A percentile compares a stretch with the other conserved stretches of the same genome.
These are phyloP conservation scores for Coreoperca whiteheadi DNA, from an alignment of 2,113 vertebrate genomes.

Conservation along the genomic window DNA sequence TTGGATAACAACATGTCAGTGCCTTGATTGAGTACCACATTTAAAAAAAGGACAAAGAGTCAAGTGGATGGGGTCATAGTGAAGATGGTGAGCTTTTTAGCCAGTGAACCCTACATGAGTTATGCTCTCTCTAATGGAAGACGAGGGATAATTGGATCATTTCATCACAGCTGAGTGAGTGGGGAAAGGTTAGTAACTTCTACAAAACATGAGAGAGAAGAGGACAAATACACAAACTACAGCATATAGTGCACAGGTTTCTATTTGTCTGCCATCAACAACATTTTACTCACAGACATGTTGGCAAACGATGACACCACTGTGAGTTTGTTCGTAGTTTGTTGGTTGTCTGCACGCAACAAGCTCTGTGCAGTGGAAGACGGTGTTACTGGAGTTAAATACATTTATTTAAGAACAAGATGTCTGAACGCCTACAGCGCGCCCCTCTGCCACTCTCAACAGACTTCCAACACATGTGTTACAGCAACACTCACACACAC, in stretches of 20 bases:
- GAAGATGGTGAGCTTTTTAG: constrained; percentile 23
- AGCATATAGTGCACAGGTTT: background rate
- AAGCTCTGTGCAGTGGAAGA: constrained; percentile 30
- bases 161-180: constrained; percentile 50
- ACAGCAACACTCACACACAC: constrained; percentile 20
- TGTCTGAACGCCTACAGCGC: constrained; percentile 55
- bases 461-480: constrained; percentile 72
- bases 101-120: background rate
- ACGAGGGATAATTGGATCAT: constrained; percentile 45
- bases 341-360: constrained; percentile 39
- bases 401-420: constrained; percentile 67
- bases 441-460: constrained; percentile 46
- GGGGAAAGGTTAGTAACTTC: constrained; percentile 16
- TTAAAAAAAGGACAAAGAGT: background rate
- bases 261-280: constrained; percentile 10
- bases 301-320: constrained; percentile 6
- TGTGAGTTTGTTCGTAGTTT: background rate
- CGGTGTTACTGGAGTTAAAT: constrained; percentile 52
- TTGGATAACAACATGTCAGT: background rate
- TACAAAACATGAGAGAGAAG: background rate
- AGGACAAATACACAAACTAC: background rate
- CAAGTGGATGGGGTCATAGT: constrained; percentile 14
- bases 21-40: background rate
- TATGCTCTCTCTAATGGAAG: constrained; percentile 46
- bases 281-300: constrained; percentile 24